These are phyloP conservation scores for Holotrichia oblita DNA, from an alignment of 1,140 invertebrate genomes.

Conservation along the genomic window DNA sequence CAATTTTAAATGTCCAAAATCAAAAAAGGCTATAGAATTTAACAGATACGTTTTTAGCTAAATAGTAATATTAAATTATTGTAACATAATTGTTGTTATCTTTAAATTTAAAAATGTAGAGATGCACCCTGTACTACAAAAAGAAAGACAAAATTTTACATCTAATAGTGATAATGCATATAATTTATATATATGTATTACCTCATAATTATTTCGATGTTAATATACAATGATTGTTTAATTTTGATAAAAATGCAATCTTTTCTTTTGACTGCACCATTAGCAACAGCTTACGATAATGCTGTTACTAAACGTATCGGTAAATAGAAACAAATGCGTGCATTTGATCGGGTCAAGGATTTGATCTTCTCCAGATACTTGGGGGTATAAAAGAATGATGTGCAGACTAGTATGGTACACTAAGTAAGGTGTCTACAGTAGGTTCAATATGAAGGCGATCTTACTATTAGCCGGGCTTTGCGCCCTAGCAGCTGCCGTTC, in stretches of 20 bases:
- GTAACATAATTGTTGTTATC: too few relatives aligned
- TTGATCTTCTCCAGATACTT: constrained; percentile 30
- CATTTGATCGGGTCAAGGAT: constrained; percentile 24
- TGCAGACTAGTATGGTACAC: neutral
- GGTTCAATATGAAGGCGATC: constrained; percentile 32
- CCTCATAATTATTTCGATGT: neutral
- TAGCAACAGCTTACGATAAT: neutral
- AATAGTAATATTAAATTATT: too few relatives aligned
- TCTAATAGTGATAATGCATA: too few relatives aligned
- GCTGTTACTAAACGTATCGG: neutral
- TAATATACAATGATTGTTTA: neutral
- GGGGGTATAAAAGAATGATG: constrained; percentile 23
- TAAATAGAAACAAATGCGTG: neutral
- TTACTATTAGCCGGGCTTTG: constrained; percentile 7
- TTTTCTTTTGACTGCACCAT: neutral
- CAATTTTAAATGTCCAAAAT: too few relatives aligned
- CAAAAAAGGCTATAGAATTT: too few relatives aligned
- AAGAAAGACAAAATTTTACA: too few relatives aligned
- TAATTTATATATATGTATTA: too few relatives aligned
- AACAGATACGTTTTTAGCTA: too few relatives aligned
- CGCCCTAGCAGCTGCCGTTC: neutral
- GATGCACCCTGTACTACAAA: too few relatives aligned
- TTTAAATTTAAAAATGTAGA: too few relatives aligned
- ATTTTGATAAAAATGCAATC: neutral
- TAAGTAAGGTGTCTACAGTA: constrained; percentile 24